Base-by-base conservation (phyloP, 1,140 invertebrate species). In the Philopotamus ludificatus region DNA sequence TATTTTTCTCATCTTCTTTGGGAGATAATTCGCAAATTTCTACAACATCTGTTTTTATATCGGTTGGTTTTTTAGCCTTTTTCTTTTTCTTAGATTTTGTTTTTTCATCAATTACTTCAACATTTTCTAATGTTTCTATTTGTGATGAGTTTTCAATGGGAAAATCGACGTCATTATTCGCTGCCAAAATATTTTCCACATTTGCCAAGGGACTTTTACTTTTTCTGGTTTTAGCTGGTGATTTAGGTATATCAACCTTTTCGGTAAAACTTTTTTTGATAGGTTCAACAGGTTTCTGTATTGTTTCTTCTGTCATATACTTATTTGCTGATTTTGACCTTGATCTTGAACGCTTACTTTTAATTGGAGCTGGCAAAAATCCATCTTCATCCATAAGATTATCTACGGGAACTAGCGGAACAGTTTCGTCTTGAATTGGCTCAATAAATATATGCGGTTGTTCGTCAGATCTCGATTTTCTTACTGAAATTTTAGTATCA, bases 401-500 rank as follows among this genome's bases (percentile, higher is more conserved):
- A 59, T 68, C 65, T 71, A 71, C 76, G 25, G 49, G 50, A 34
- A 34, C 12, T n/a, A 68, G 63, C 41, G 71, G 47, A 49, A 73
- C 72, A 23, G 50, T 64, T 62, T 75, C 74, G 25, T 55, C 66
- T 63, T 74, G 74, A 41, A 73, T 73, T 64, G 76, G 70, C 58
- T 79, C 76, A 18, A 81, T 74, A 65, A 80, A 73, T 50, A 81
- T 81, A 49, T 76, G 58, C 23, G 79, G 79, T 15, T 77, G 61
- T 68, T 73, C 53, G 42, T 66, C 68, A 47, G 64, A 28, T 2
- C 68, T 25, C 2, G 68, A 66, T 60, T 64, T 66, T 49, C 65
- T 66, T 45, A 66, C 64, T 28, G 12, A 18, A 23, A 28, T 44
- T 49, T n/a, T 15, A 10, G 10, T 49, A 10, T 54, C 50, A n/a